Conservation (phyloP, 2,888 invertebrate species). For the Lycocerus yunnanus region DNA sequence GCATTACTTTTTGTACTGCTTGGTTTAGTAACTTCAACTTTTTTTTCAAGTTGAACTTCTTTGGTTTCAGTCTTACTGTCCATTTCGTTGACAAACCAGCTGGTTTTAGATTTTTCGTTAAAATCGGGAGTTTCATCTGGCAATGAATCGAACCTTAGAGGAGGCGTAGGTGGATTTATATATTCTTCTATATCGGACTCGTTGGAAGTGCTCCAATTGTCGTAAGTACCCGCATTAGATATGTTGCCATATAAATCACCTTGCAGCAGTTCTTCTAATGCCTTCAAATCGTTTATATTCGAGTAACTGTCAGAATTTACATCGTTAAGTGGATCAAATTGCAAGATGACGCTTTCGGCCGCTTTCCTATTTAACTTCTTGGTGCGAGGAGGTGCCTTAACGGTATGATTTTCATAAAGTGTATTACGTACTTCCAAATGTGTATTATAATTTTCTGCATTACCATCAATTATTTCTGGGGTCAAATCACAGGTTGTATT, state of each 20-base stretch:
- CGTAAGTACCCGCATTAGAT: conserved; percentile 53
- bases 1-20: background rate
- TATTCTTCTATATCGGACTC: conserved; percentile 59
- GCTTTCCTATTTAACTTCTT: conserved; percentile 32
- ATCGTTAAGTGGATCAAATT: conserved; percentile 68
- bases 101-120: conserved; percentile 42
- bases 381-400: conserved; percentile 36
- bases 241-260: conserved; percentile 71
- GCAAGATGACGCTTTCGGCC: conserved; percentile 69
- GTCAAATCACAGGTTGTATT: conserved; percentile 29
- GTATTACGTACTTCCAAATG: conserved; percentile 48
- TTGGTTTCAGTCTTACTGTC: background rate
- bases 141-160: conserved; percentile 68
- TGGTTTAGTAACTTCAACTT: background rate
- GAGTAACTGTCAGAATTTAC: conserved; percentile 43
- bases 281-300: conserved; percentile 64
- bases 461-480: conserved; percentile 30
- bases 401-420: conserved; percentile 56
- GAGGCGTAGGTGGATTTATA: conserved; percentile 65
- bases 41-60: background rate
- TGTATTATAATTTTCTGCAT: conserved; percentile 15
- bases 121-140: conserved; percentile 54
- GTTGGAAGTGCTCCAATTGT: conserved; percentile 56
- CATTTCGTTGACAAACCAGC: conserved; percentile 43
- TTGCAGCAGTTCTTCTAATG: conserved; percentile 70